Conservation (phyloP, 2,113 vertebrate genomes). For the Engystomops pustulosus region DNA sequence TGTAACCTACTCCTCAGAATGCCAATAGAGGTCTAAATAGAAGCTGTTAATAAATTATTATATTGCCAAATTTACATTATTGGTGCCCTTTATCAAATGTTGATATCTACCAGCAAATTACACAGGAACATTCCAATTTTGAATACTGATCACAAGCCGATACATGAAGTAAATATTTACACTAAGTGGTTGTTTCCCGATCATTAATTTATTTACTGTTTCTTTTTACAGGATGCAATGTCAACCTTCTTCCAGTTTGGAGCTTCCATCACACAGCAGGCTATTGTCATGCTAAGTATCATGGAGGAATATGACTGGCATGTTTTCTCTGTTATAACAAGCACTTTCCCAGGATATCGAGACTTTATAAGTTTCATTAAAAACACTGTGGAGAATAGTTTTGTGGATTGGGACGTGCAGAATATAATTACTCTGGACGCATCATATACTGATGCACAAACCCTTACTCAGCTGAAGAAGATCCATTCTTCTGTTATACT, state of each 20-base stretch:
- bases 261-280: constrained; percentile 97
- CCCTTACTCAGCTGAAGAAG: constrained; percentile 95
- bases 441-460: constrained; percentile 87
- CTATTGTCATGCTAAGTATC: constrained; percentile 94
- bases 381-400: constrained; percentile 96
- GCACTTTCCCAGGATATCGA: constrained; percentile 94
- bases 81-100: neutral
- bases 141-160: neutral
- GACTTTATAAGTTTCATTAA: constrained; percentile 96
- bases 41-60: too few species aligned
- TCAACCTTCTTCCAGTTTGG: constrained; percentile 98
- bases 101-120: neutral
- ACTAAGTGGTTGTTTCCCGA: neutral
- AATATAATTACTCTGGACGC: constrained; percentile 89
- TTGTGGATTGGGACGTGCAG: constrained; percentile 98
- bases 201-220: neutral
- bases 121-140: neutral
- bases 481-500: constrained; percentile 94
- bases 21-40: too few species aligned
- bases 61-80: neutral
- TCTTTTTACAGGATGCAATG: constrained; percentile 84
- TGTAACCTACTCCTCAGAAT: too few species aligned
- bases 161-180: neutral
- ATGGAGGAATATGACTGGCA: constrained; percentile 99
- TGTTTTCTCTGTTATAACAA: constrained; percentile 95